Evolutionary conservation across 1,140 invertebrate species (phyloP), one percentile per base, ranked within the genome.

Genomic region (Meteorus sp.): DNA sequence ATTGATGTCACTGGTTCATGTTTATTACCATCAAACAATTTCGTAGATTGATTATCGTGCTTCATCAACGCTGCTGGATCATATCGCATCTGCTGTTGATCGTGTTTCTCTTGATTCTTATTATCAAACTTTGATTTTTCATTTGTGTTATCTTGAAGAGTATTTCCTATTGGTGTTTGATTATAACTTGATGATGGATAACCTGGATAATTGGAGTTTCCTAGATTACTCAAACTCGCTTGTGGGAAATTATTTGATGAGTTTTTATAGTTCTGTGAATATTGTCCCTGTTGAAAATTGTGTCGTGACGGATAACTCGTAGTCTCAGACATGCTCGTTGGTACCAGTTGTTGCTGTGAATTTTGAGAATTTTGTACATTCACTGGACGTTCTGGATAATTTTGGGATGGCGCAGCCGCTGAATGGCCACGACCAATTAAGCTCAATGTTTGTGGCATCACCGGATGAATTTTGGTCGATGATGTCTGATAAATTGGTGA

Each of bases 401-500:
- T 69, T 22, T 73, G 72, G 6, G 78, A 19, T 71, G n/a, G n/a
- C n/a, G n/a, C n/a, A n/a, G n/a, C n/a, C n/a, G 71, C 75, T 71
- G 79, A 69, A 65, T 78, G 77, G 35, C 66, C 75, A 58, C 71
- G 82, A 70, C 77, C 67, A 31, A 80, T 73, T 2, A 80, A 63
- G 45, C 79, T 82, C 62, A 89, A 81, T 5, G 86, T 89, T 71
- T 90, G 89, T 25, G 89, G 89, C 80, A 89, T 88, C 55, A 90
- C 88, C 31, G 89, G 89, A 78, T 89, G 87, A 54, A 91, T 88
- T 76, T 90, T 89, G 56, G 88, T 91, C 45, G 89, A 91, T 6
- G 88, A 89, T 35, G 88, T 90, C 74, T 90, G 88, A 78, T 90
- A 90, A 62, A 90, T 89, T 68, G 85, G 89, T 65, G 85, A 91